Base-by-base conservation (phyloP, 2,113 vertebrate species). In the Cyprinodon variegatus region DNA sequence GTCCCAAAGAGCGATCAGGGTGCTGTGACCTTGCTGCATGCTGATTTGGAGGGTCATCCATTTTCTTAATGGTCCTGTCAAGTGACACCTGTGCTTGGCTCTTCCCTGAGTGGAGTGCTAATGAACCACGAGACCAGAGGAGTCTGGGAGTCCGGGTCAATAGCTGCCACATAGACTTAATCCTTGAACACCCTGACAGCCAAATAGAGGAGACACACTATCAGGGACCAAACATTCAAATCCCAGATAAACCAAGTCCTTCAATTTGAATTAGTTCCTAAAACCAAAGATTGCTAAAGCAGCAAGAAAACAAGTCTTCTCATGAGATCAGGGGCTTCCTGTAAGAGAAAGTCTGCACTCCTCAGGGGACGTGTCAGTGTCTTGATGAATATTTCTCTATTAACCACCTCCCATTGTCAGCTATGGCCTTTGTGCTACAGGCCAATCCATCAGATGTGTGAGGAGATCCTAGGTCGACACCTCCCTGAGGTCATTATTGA, bases 21-120 rank as follows among this genome's bases (percentile, higher is more conserved):
- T 88, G 76, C 70, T 6, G 75, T 94, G 88, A 93, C 92, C 93
- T 94, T 93, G 92, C 90, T 83, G 85, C 77, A 88, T 78, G 83
- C 80, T 83, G 89, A 88, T 89, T 83, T 77, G 86, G 85, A 89
- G 89, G 90, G 93, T 93, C 92, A 93, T 93, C 92, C 86, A 93
- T 93, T 94, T 90, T 90, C 81, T 93, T 94, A 95, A 95, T 94
- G 93, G 93, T 90, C 86, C 92, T 94, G 93, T 94, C 94, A 94
- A 93, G 91, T 94, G 93, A 94, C 93, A 94, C 94, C 94, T 94
- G 94, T 93, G 92, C 93, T 93, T 80, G 88, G 89, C 93, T 92
- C 91, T 92, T 87, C 89, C 88, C 90, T 93, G 93, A 94, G 93
- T 93, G 84, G 89, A 91, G 93, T 90, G 91, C 91, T 93, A 94